Conservation (phyloP, 2,797 vertebrate species). For the Channallabes apus region DNA sequence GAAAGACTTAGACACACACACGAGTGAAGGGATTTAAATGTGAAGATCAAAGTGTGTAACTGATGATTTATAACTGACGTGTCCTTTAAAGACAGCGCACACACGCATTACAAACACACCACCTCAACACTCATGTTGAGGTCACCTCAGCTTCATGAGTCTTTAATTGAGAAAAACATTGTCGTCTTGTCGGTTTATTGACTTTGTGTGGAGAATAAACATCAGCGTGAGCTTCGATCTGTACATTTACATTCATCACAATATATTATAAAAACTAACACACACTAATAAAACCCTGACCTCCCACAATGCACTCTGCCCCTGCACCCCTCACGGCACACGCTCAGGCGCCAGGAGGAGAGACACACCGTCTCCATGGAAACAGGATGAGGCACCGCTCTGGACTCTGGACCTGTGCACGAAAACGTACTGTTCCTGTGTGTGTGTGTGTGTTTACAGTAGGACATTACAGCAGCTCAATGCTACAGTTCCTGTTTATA, state of each 20-base stretch:
- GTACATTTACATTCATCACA: constrained; percentile 32
- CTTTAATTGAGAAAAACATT: background rate
- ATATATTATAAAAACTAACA: constrained; percentile 15
- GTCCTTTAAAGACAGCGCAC: background rate
- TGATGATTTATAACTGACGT: too few species aligned
- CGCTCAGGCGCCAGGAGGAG: background rate
- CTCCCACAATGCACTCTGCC: background rate
- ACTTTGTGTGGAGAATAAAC: background rate
- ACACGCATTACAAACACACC: background rate
- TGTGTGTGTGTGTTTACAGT: too few species aligned
- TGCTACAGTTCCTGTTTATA: background rate
- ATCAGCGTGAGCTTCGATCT: background rate
- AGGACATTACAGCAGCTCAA: background rate
- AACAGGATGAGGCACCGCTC: background rate
- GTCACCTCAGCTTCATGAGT: too few species aligned
- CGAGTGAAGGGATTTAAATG: background rate
- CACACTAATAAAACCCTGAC: background rate
- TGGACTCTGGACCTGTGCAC: background rate
- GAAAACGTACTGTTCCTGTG: background rate
- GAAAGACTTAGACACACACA: background rate
- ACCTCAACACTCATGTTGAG: too few species aligned
- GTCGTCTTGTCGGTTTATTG: background rate
- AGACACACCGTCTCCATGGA: background rate
- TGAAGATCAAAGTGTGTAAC: background rate
- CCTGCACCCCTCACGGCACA: background rate